These are phyloP conservation scores for Heliconius eleuchia DNA, from an alignment of 1,140 invertebrate genomes.

Conservation along the genomic window DNA sequence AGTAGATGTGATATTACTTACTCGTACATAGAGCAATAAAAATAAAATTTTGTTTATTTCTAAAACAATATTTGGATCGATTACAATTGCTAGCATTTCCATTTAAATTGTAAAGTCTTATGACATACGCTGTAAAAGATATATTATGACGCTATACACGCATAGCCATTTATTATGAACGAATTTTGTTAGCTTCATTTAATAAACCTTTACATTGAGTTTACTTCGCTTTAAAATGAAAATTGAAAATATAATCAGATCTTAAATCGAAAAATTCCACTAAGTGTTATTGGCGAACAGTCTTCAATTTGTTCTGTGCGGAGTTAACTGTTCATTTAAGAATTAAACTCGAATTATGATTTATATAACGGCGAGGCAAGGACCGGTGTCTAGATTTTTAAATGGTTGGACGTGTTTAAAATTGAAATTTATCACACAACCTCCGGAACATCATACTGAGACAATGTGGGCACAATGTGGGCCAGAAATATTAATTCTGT, in stretches of 20 bases:
- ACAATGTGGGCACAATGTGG: constrained; percentile 44
- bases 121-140: too few species aligned
- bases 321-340: constrained; percentile 30
- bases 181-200: background rate
- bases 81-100: too few species aligned
- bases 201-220: background rate
- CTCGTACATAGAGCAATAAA: background rate
- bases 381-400: constrained; percentile 47
- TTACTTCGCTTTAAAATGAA: background rate
- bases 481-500: constrained; percentile 31
- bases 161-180: too few species aligned
- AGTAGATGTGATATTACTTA: background rate
- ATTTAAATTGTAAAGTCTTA: too few species aligned
- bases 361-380: constrained; percentile 42
- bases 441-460: constrained; percentile 36
- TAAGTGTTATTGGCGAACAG: background rate
- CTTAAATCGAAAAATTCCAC: background rate
- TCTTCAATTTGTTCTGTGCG: background rate
- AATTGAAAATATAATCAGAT: background rate
- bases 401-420: constrained; percentile 38
- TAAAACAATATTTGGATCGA: too few species aligned
- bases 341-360: constrained; percentile 39
- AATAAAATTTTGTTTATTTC: background rate
- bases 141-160: too few species aligned
- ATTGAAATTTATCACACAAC: constrained; percentile 43